These are phyloP conservation scores for Lycorma delicatula DNA, from an alignment of 1,140 invertebrate genomes.

Conservation along the genomic window DNA sequence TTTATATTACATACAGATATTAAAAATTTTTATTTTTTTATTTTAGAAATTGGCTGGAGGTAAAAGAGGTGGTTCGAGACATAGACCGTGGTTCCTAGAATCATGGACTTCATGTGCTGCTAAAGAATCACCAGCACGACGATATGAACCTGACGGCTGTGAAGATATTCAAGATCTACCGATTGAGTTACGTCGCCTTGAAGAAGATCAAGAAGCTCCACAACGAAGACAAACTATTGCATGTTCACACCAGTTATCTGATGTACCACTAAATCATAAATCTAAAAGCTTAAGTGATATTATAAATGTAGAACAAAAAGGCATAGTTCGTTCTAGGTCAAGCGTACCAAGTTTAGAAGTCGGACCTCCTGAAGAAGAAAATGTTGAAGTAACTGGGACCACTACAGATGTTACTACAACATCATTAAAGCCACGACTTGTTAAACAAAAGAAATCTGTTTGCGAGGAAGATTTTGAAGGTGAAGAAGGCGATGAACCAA, in stretches of 20 bases:
- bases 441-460: slow-evolving; percentile 72
- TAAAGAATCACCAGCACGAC: slow-evolving; percentile 41
- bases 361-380: slow-evolving; percentile 20
- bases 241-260: slow-evolving; percentile 39
- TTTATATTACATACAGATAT: no score
- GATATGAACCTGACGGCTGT: slow-evolving; percentile 44
- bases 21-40: slow-evolving; percentile 3
- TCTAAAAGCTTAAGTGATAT: slow-evolving; percentile 75
- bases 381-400: background rate
- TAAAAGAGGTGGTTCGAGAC: slow-evolving; percentile 44
- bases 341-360: slow-evolving; percentile 58
- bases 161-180: slow-evolving; percentile 66
- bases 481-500: slow-evolving; percentile 50
- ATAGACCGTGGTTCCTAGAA: slow-evolving; percentile 66
- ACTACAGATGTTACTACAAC: slow-evolving; percentile 18
- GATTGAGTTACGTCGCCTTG: slow-evolving; percentile 78
- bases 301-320: slow-evolving; percentile 46
- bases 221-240: slow-evolving; percentile 44
- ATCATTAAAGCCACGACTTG: slow-evolving; percentile 50
- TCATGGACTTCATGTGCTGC: slow-evolving; percentile 55
- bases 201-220: slow-evolving; percentile 50
- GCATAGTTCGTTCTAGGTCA: slow-evolving; percentile 58
- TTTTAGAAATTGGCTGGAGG: slow-evolving; percentile 65
- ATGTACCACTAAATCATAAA: slow-evolving; percentile 48
- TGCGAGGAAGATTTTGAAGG: slow-evolving; percentile 49